phyloP scores from a whole-genome alignment of 1,140 invertebrate genomes.

The Leptopilina clavipes region DNA sequence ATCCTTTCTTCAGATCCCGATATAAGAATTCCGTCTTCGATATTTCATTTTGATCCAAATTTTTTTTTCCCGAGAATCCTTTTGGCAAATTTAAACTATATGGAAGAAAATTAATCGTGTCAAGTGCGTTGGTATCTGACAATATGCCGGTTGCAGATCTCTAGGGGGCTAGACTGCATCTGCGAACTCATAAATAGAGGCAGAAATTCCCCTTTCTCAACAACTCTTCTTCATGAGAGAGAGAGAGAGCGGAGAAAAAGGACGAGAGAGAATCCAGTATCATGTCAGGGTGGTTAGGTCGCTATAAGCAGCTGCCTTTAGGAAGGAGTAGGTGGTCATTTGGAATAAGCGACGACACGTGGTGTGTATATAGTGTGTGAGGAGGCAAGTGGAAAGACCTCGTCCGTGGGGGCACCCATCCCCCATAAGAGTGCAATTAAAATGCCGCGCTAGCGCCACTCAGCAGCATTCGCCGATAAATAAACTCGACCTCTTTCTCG shows the following conservation, averaged over 20 bases:
- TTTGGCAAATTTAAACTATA: too few species aligned
- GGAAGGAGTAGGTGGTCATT: conserved; percentile 62
- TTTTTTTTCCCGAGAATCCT: too few species aligned
- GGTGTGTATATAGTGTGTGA: conserved; percentile 25
- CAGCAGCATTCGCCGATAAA: conserved; percentile 73
- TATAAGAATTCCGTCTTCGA: too few species aligned
- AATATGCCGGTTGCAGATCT: conserved; percentile 37
- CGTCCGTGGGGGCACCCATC: conserved; percentile 52
- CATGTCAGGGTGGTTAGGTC: conserved; percentile 12
- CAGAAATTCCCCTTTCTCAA: not conserved
- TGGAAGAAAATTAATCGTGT: too few species aligned
- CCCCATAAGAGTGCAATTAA: conserved; percentile 72
- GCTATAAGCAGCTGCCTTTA: conserved; percentile 33
- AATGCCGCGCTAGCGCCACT: conserved; percentile 75
- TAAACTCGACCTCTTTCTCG: conserved; percentile 65
- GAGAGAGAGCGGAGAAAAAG: conserved; percentile 35
- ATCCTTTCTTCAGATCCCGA: conserved; percentile 42
- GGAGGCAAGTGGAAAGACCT: conserved; percentile 13
- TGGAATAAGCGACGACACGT: conserved; percentile 59
- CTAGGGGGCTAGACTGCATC: conserved; percentile 45
- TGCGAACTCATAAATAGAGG: conserved; percentile 20
- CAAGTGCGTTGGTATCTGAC: too few species aligned
- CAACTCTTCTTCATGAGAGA: not conserved
- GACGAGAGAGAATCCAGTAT: conserved; percentile 33
- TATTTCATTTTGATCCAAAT: too few species aligned